Conservation (phyloP, 2,113 vertebrate genomes). For the Hippocampus barbouri region DNA sequence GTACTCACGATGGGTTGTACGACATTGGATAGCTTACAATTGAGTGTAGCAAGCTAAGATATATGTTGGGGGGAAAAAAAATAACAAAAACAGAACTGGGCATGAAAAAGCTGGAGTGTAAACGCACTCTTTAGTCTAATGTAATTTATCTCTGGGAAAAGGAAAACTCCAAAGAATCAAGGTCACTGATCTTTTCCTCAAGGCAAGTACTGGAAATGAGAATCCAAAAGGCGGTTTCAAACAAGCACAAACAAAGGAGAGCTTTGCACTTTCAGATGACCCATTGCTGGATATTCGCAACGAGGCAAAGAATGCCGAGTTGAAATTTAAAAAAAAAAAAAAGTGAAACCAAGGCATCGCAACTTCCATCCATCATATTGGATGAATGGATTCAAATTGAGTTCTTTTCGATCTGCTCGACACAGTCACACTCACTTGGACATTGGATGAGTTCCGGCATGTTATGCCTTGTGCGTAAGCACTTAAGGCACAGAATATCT, state of each 20-base stretch:
- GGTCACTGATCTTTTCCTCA: constrained; percentile 1
- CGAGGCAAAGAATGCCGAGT: constrained; percentile 16
- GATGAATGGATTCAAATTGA: constrained; percentile 46
- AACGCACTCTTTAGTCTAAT: neutral
- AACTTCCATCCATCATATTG: constrained; percentile 30
- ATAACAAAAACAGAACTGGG: too few relatives aligned
- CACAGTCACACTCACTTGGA: constrained; percentile 20
- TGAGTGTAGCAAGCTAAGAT: too few relatives aligned
- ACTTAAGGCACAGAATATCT: constrained; percentile 15
- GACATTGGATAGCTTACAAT: too few relatives aligned
- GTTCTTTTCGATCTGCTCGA: constrained; percentile 49
- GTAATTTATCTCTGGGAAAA: neutral
- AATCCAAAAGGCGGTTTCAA: constrained; percentile 31
- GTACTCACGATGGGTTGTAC: too few relatives aligned
- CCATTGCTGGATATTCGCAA: constrained; percentile 31
- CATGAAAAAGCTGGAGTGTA: neutral
- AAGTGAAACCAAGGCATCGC: constrained; percentile 21
- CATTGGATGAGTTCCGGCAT: constrained; percentile 1
- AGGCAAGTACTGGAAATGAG: constrained; percentile 30
- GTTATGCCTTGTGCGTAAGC: neutral
- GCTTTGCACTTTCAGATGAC: constrained; percentile 5
- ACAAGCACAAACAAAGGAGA: constrained; percentile 25
- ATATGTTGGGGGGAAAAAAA: too few relatives aligned
- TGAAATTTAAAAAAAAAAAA: constrained; percentile 14
- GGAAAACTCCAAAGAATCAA: neutral